Base-by-base conservation (phyloP, 1,140 invertebrate species). In the Lamellibrachia luymesi region DNA sequence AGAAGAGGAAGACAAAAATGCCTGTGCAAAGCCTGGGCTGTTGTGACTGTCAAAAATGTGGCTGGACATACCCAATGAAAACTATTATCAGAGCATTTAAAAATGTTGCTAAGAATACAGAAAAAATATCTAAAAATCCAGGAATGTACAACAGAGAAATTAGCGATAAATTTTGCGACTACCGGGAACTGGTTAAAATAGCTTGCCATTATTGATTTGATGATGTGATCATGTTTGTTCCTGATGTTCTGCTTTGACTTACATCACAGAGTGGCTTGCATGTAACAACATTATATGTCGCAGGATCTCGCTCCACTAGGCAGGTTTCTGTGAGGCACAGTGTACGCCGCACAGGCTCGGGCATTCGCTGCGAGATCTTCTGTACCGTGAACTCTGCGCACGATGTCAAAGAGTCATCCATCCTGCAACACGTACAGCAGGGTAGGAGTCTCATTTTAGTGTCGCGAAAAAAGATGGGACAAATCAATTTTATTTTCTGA, bases 241-340 rank as follows among this genome's bases (percentile, higher is more conserved):
- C 38, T 38, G 38, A 38, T 38, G 38, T 38, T 38, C 38, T 38
- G 38, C 38, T 38, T 93, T 51, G 51, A 51, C 64, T 95, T 95
- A 99, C 98, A 95, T 98, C 98, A 93, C 97, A 97, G 10, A 99
- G 96, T 1, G 99, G 98, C 94, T 98, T 97, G 64, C 99, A 96
- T 49, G 99, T 99, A 94, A 97, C 98, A 94, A 99, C 98, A 95
- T 97, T 98, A 96, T 99, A 99, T 0, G 98, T 99, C 95, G 98
- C 98, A 50, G 98, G 98, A 97, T 99, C 99, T 95, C 99, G 97
- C 97, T 99, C 99, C 52, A 99, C 96, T 38, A 99, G 96, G 96
- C 99, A 99, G 0, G 98, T 98, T 96, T 99, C 99, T 0, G 98
- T 99, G 0, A 99, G 97, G 95, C 99, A 99, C n/a, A 99, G 97